Percentiles rank a stretch among this genome's conserved stretches.
Evolutionary conservation across 1,140 invertebrate genomes (phyloP).

Genomic region (Calliopsis andreniformis): DNA sequence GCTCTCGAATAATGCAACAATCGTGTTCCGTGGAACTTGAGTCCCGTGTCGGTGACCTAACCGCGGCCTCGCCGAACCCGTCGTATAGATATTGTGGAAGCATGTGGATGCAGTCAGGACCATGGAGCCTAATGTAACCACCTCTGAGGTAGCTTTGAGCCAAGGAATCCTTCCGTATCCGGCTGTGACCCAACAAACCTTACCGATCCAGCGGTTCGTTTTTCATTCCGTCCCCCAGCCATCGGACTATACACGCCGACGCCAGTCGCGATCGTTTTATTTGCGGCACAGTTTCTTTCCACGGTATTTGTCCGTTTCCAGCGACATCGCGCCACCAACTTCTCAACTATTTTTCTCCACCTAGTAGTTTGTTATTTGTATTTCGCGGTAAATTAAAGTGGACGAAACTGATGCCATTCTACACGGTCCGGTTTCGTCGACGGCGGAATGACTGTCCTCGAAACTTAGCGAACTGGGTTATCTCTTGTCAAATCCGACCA

Average conservation of each 20-base stretch:
- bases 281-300: slow-evolving; percentile 22
- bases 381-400: slow-evolving; percentile 8
- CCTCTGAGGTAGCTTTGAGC: slow-evolving; percentile 67
- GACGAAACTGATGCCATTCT: background rate
- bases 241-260: background rate
- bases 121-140: slow-evolving; percentile 63
- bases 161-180: slow-evolving; percentile 47
- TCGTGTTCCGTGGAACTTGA: slow-evolving; percentile 70
- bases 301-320: background rate
- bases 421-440: background rate
- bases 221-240: slow-evolving; percentile 38
- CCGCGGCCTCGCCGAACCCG: slow-evolving; percentile 31
- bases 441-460: background rate
- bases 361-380: slow-evolving; percentile 23
- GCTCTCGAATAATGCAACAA: slow-evolving; percentile 78
- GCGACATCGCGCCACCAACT: too few relatives aligned
- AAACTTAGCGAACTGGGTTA: slow-evolving; percentile 30
- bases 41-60: slow-evolving; percentile 58
- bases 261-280: slow-evolving; percentile 3
- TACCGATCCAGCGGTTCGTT: slow-evolving; percentile 20
- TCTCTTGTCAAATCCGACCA: slow-evolving; percentile 15
- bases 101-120: slow-evolving; percentile 57
- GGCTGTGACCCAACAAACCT: slow-evolving; percentile 40
- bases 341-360: slow-evolving; percentile 19
- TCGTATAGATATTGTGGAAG: slow-evolving; percentile 49